Base-by-base conservation (phyloP, 2,113 vertebrate genomes). In the Puntigrus tetrazona region DNA sequence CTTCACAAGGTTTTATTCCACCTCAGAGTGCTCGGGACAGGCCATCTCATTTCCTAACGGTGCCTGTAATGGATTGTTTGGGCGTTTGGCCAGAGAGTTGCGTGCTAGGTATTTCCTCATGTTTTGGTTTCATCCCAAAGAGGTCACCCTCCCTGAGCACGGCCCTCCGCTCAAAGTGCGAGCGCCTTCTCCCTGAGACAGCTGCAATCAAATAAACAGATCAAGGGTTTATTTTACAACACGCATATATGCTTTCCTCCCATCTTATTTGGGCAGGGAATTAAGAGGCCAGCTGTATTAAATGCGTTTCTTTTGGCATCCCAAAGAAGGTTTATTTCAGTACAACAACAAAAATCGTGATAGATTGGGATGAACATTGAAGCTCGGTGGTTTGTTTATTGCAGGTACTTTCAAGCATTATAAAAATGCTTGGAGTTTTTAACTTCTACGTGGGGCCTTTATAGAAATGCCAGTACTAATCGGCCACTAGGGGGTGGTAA, bases 151-250 rank as follows among this genome's bases (percentile, higher is more conserved):
- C 29, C 45, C 43, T 75, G 29, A 70, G 75, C 55, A 38, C 31
- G 43, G 80, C 36, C 59, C 43, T 50, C 78, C 10, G 47, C 81
- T 89, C 86, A 43, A 81, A 86, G 87, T 25, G 38, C 80, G 27
- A 72, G 70, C 72, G 78, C 79, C 57, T 70, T 90, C 88, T 80
- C 55, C 87, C 87, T 72, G 78, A 59, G 90, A 90, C 90, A 93
- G 91, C 90, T 91, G 89, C 91, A 85, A 86, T 88, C 89, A 89
- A 90, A 92, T 90, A 90, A 92, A 91, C 86, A 89, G 84, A n/a
- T 41, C 43, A 74, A 45, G 63, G 81, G 81, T 89, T 91, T 88
- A 82, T 85, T 88, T 88, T 88, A 83, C 88, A 87, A 79, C 85
- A 81, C 77, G 45, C 80, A 86, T 87, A 80, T 82, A 67, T 83